Evolutionary conservation across 2,113 vertebrate genomes (phyloP), one percentile per base, ranked within the genome.

Genomic region (Silurus glanis): DNA sequence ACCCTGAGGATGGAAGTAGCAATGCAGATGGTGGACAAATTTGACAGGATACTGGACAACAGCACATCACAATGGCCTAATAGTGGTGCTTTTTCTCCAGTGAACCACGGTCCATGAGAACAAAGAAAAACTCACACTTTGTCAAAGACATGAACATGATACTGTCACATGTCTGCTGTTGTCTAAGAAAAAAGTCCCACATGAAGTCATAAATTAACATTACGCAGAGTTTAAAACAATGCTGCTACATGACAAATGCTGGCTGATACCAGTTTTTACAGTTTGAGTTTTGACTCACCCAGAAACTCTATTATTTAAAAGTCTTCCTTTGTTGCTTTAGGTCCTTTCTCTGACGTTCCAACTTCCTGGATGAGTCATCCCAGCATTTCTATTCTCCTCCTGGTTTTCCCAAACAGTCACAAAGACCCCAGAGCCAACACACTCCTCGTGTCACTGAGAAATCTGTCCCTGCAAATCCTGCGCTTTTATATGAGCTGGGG

Each of bases 331-430:
- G 37, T 45, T 37, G 67, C 67, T 19, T 49, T 5, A 74, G 49
- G 23, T n/a, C 4, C 2, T 75, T 51, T n/a, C 10, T 71, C 21
- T 53, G 5, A 86, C 28, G 69, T 12, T 51, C 45, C 9, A 25
- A 56, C 7, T 82, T 64, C 61, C 83, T 56, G 56, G 67, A 72
- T 51, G 13, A 47, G 55, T 21, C 69, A 87, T 9, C 21, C 16
- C 21, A 7, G 7, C 25, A 19, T 64, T 83, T 10, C 72, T 67
- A 28, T 64, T 86, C 64, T 86, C 25, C 83, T 82, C 53, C 45
- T 5, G 47, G 51, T 53, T 75, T 37, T 51, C 74, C 75, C 53
- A 23, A 19, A 14, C 66, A 10, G 19, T 62, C 45, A 64, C 59
- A 76, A 64, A 66, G n/a, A 37, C 45, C 72, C 53, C 71, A 10